These are phyloP conservation scores for Crenichthys baileyi DNA, from an alignment of 2,797 vertebrate species.

Conservation along the genomic window DNA sequence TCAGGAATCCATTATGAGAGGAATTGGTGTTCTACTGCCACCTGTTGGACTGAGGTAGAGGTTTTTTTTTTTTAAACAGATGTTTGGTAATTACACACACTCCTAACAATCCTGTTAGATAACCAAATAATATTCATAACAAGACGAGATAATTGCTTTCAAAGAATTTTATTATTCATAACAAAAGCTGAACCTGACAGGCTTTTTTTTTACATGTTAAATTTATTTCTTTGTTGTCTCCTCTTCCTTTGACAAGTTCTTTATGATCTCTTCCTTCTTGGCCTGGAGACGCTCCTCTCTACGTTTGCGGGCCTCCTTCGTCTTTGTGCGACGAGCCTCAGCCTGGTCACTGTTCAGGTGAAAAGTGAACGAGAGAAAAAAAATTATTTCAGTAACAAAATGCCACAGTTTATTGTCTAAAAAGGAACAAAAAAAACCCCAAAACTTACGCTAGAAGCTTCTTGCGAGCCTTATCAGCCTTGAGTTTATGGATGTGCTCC, in stretches of 20 bases:
- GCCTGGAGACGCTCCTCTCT: conserved; percentile 92
- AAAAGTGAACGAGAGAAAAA: not conserved
- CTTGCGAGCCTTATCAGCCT: conserved; percentile 97
- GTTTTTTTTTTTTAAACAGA: too few species aligned
- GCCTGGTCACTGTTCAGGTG: conserved; percentile 88
- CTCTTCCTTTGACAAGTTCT: conserved; percentile 94
- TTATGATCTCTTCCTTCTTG: conserved; percentile 97
- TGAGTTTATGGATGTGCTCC: conserved; percentile 98
- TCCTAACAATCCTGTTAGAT: not conserved
- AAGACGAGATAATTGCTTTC: conserved; percentile 14
- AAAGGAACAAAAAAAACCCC: not conserved
- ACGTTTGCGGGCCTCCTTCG: conserved; percentile 93
- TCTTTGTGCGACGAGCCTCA: conserved; percentile 94
- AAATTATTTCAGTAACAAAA: conserved; percentile 5
- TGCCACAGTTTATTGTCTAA: not conserved
- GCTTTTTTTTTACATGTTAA: conserved; percentile 5
- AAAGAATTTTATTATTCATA: conserved; percentile 66
- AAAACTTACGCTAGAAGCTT: conserved; percentile 93
- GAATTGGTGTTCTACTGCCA: conserved; percentile 52
- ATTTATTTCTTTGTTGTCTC: conserved; percentile 90
- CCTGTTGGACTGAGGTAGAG: conserved; percentile 37
- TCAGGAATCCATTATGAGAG: not conserved
- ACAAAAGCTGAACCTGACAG: conserved; percentile 17
- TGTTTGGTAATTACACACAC: not conserved
- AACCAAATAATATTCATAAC: conserved; percentile 1